Conservation (phyloP, 2,113 vertebrate genomes). For the Erythrolamprus reginae region DNA sequence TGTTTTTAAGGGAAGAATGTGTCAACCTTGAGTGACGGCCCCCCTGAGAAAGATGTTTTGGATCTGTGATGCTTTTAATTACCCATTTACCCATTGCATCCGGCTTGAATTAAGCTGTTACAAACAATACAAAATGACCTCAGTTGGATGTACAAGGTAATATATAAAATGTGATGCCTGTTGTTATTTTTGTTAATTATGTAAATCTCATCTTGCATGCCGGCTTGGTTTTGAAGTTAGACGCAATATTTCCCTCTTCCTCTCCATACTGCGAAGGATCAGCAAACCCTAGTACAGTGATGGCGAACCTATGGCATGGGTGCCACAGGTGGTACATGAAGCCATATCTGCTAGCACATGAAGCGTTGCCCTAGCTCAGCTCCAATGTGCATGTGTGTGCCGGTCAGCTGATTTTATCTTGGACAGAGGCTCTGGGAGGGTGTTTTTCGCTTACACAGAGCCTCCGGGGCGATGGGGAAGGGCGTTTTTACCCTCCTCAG, state of each 20-base stretch:
- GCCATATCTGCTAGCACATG: too few species aligned
- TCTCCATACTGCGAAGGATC: background rate
- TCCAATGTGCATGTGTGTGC: too few species aligned
- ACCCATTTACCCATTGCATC: background rate
- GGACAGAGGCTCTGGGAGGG: too few species aligned
- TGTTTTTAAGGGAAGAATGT: background rate
- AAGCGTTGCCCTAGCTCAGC: too few species aligned
- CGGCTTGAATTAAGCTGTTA: background rate
- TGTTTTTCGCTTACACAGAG: too few species aligned
- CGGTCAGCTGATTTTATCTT: too few species aligned
- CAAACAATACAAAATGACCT: background rate
- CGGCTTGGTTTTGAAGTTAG: background rate
- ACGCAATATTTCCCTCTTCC: background rate
- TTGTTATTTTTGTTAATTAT: background rate
- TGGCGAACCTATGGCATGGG: too few species aligned
- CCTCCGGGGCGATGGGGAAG: too few species aligned
- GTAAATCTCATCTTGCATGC: background rate
- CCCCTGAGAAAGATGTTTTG: background rate
- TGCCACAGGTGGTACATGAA: too few species aligned
- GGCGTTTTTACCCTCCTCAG: too few species aligned
- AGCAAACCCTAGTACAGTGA: background rate
- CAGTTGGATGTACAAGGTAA: background rate
- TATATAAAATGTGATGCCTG: background rate
- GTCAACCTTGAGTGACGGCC: background rate
- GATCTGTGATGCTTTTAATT: background rate